Evolutionary conservation across 2,797 vertebrate species (phyloP).

Genomic region (Enteromius paludinosus): DNA sequence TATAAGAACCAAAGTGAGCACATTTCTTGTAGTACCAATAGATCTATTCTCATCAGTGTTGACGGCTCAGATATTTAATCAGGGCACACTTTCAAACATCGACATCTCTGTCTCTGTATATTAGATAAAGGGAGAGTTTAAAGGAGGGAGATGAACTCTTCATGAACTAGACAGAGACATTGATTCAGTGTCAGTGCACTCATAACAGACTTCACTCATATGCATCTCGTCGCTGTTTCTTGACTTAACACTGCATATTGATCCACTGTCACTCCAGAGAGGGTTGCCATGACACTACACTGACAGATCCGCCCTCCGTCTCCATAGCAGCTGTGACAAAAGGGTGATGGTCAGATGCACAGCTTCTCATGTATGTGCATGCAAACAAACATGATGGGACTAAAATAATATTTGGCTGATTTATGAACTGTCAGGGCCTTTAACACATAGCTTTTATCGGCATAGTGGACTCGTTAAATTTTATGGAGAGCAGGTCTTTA

Average conservation of each 20-base stretch:
- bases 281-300: slow-evolving; percentile 41
- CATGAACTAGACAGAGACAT: slow-evolving; percentile 15
- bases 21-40: background rate
- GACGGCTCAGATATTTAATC: background rate
- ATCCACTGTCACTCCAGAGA: slow-evolving; percentile 52
- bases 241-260: slow-evolving; percentile 14
- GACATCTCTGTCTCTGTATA: slow-evolving; percentile 4
- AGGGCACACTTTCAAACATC: background rate
- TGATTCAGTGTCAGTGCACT: slow-evolving; percentile 23
- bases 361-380: slow-evolving; percentile 23
- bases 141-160: slow-evolving; percentile 13
- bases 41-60: background rate
- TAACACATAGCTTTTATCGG: slow-evolving; percentile 25
- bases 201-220: slow-evolving; percentile 22
- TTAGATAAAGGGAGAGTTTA: slow-evolving; percentile 2
- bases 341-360: slow-evolving; percentile 37
- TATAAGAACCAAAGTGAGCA: background rate
- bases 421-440: slow-evolving; percentile 45
- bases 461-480: slow-evolving; percentile 14
- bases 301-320: slow-evolving; percentile 29
- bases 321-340: slow-evolving; percentile 27
- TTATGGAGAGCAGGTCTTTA: slow-evolving; percentile 41
- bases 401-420: slow-evolving; percentile 30
- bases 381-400: background rate
- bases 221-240: slow-evolving; percentile 10